Conservation (phyloP, 2,888 invertebrate species). For the Platycnemis pennipes region DNA sequence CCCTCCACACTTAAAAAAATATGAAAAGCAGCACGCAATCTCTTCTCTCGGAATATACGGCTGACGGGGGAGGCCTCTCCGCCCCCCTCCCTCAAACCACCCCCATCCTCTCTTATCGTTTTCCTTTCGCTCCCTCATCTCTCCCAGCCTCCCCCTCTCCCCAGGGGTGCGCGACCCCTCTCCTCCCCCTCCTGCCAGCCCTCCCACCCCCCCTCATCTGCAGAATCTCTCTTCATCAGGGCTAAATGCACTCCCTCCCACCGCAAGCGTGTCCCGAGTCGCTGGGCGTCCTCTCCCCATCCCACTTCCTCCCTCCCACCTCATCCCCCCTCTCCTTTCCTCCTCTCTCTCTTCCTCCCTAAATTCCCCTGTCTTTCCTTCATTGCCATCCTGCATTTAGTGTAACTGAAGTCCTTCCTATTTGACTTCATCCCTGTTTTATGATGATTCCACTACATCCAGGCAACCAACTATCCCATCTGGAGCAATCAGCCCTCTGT, state of each 20-base stretch:
- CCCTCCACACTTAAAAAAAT: not conserved
- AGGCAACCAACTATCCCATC: no score
- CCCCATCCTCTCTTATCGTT: not conserved
- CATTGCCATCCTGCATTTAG: not conserved
- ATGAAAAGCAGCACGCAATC: constrained; percentile 1
- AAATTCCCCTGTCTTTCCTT: not conserved
- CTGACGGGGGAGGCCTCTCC: not conserved
- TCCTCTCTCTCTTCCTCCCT: not conserved
- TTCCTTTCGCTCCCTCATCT: not conserved
- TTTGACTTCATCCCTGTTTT: no score
- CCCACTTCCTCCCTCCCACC: not conserved
- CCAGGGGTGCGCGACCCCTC: not conserved
- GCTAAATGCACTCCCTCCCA: not conserved
- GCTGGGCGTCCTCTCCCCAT: not conserved
- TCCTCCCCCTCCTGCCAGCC: not conserved
- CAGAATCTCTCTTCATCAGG: not conserved
- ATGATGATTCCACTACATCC: no score
- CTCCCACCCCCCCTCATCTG: not conserved
- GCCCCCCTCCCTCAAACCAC: not conserved
- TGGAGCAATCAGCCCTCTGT: no score
- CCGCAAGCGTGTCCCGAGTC: no score
- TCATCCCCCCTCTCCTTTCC: not conserved
- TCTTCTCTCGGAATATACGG: not conserved
- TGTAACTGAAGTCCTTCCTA: no score
- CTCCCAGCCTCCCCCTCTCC: not conserved